Percentiles rank a stretch among this genome's conserved stretches.
These are phyloP conservation scores for Oceanodroma leucorhoa DNA, from an alignment of 2,797 vertebrate genomes.

Conservation along the genomic window DNA sequence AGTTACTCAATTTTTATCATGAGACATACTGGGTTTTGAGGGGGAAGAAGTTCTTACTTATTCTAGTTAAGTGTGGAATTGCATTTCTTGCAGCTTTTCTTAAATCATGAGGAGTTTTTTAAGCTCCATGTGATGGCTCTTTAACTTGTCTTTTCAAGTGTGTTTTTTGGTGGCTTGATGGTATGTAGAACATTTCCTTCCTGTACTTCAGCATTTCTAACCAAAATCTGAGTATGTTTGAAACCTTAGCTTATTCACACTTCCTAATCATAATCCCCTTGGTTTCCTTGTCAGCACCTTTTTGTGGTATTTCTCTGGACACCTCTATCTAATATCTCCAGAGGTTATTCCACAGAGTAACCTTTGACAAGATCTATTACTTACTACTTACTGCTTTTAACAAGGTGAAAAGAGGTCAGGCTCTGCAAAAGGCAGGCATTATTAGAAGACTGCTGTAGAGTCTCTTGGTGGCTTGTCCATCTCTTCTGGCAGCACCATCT, in stretches of 20 bases:
- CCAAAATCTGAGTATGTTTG: constrained; percentile 47
- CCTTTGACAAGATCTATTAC: constrained; percentile 68
- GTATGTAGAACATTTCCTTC: constrained; percentile 65
- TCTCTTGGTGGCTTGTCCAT: constrained; percentile 9
- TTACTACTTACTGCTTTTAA: constrained; percentile 59
- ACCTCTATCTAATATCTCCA: constrained; percentile 56
- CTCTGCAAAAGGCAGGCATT: constrained; percentile 28
- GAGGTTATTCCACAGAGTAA: constrained; percentile 62
- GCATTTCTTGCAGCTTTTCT: constrained; percentile 8
- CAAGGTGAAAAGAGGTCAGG: constrained; percentile 45
- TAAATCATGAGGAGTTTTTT: not conserved
- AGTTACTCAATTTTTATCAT: not conserved
- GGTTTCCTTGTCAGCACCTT: constrained; percentile 60
- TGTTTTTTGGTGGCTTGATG: constrained; percentile 52
- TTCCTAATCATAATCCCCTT: constrained; percentile 57
- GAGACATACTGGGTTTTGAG: not conserved
- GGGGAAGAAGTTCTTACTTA: not conserved
- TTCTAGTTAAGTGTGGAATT: not conserved
- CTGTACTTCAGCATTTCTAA: constrained; percentile 42
- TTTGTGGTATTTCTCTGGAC: constrained; percentile 60
- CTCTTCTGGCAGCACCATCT: not conserved
- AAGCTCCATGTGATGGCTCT: constrained; percentile 19
- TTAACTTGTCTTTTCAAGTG: constrained; percentile 51
- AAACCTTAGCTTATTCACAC: constrained; percentile 59
- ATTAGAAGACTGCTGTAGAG: constrained; percentile 1